phyloP scores from a whole-genome alignment of 2,888 invertebrate genomes.

The Tachina lurida region DNA sequence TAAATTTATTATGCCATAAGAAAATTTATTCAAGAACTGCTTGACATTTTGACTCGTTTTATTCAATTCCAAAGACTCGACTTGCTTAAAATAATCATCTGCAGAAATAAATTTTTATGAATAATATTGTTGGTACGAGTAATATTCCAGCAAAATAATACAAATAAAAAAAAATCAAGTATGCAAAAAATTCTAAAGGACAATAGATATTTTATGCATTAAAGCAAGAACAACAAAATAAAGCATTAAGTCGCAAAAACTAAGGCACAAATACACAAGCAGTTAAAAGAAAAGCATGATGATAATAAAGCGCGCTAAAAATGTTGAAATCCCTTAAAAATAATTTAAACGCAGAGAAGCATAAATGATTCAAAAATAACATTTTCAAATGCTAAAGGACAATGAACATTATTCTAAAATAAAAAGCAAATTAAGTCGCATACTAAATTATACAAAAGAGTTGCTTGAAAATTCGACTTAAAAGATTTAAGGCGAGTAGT shows the following conservation, averaged over 20 bases:
- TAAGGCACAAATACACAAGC: not conserved
- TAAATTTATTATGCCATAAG: not conserved
- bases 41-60: slow-evolving; percentile 26
- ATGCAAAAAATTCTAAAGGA: slow-evolving; percentile 7
- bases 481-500: not conserved
- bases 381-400: not conserved
- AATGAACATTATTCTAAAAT: not conserved
- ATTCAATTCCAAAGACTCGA: slow-evolving; percentile 31
- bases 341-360: slow-evolving; percentile 4
- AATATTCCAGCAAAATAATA: slow-evolving; percentile 17
- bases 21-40: slow-evolving; percentile 51
- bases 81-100: slow-evolving; percentile 51
- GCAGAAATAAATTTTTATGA: slow-evolving; percentile 26
- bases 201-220: slow-evolving; percentile 10
- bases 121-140: not conserved
- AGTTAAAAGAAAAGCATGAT: not conserved
- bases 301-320: slow-evolving; percentile 2
- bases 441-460: not conserved
- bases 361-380: not conserved
- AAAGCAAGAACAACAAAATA: not conserved
- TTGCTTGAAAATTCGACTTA: not conserved
- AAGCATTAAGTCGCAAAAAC: not conserved
- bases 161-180: not conserved
- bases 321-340: not conserved
- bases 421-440: not conserved